Conservation (phyloP, 53 echinoderm and acorn worm genomes). For the Hippasteria phrygiana region DNA sequence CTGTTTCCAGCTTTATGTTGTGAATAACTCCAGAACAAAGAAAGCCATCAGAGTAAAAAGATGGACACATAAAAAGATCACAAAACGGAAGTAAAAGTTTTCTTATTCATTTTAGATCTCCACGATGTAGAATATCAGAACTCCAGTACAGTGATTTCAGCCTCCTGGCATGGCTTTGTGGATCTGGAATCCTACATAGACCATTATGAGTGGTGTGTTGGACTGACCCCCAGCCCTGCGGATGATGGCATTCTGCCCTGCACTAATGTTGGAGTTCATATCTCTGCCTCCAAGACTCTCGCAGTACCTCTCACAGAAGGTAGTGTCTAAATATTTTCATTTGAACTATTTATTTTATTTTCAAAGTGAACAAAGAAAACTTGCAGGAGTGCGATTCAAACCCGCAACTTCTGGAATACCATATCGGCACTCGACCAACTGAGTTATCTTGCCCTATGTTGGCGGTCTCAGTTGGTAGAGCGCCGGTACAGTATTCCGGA, state of each 20-base stretch:
- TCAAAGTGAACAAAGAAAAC: no score
- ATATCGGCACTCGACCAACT: no score
- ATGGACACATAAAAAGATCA: not conserved
- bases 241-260: slow-evolving; percentile 39
- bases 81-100: no score
- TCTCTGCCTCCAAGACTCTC: slow-evolving; percentile 38
- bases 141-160: slow-evolving; percentile 33
- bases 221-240: not conserved
- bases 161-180: slow-evolving; percentile 73
- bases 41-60: no score
- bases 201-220: slow-evolving; percentile 65
- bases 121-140: slow-evolving; percentile 54
- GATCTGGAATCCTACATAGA: slow-evolving; percentile 60
- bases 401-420: no score
- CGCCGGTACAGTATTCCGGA: no score
- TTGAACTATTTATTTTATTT: no score
- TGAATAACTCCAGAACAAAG: no score
- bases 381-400: no score
- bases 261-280: slow-evolving; percentile 24
- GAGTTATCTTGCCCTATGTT: no score
- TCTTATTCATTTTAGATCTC: slow-evolving; percentile 14
- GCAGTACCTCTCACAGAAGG: slow-evolving; percentile 28
- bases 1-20: no score
- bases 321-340: not conserved
- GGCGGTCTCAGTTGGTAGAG: no score